Evolutionary conservation across 2,797 vertebrate genomes (phyloP).

Genomic region (Crenichthys baileyi): DNA sequence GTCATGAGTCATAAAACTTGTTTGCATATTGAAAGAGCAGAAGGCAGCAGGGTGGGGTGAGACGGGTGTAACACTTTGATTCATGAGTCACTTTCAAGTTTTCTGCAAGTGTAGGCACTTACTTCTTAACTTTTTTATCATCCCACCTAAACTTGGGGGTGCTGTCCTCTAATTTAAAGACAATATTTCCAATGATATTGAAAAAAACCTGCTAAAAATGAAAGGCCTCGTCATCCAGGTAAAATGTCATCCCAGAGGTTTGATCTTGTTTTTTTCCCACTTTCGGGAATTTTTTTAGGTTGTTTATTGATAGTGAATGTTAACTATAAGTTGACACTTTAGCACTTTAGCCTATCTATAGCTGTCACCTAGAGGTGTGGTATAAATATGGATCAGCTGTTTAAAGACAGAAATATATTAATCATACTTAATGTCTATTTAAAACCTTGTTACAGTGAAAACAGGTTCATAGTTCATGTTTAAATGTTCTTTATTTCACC

Average conservation of each 20-base stretch:
- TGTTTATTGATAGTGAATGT: neutral
- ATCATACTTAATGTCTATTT: too few relatives aligned
- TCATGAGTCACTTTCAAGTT: conserved; percentile 62
- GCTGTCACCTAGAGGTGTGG: too few relatives aligned
- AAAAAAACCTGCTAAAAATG: conserved; percentile 33
- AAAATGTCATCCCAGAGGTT: neutral
- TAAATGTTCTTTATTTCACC: too few relatives aligned
- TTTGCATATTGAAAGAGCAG: conserved; percentile 11
- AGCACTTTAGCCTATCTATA: neutral
- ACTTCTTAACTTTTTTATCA: conserved; percentile 11
- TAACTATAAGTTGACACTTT: neutral
- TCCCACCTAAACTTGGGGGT: conserved; percentile 23
- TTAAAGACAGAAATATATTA: too few relatives aligned
- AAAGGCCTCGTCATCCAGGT: conserved; percentile 19
- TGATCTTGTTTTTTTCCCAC: neutral
- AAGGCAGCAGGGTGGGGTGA: conserved; percentile 11
- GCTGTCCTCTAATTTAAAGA: conserved; percentile 46
- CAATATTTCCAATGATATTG: conserved; percentile 27
- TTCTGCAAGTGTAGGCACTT: conserved; percentile 20
- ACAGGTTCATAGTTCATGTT: too few relatives aligned
- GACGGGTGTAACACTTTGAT: conserved; percentile 20
- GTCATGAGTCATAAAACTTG: neutral
- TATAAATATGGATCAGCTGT: too few relatives aligned
- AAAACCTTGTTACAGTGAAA: too few relatives aligned
- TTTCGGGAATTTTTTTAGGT: neutral